Percentiles rank a stretch among this genome's conserved stretches.
Conservation (phyloP, 2,797 vertebrate genomes). For the Mormyrus hasselquistii region DNA sequence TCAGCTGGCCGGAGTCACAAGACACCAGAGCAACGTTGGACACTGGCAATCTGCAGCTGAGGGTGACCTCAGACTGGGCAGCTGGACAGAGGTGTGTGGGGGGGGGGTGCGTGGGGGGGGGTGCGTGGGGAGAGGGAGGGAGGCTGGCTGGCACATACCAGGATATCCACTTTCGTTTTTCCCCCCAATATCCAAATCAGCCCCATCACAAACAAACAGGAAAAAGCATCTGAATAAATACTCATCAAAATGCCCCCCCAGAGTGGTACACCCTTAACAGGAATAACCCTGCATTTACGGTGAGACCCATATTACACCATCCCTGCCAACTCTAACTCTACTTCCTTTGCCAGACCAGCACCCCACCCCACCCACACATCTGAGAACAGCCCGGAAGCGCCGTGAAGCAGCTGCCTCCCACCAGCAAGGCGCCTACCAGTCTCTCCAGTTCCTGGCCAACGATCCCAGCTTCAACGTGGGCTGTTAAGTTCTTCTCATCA, state of each 20-base stretch:
- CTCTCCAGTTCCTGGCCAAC: constrained; percentile 94
- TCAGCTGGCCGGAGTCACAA: constrained; percentile 65
- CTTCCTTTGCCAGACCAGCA: background rate
- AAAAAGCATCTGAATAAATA: background rate
- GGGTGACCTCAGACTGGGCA: background rate
- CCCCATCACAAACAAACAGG: background rate
- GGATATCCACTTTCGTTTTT: background rate
- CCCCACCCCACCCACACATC: background rate
- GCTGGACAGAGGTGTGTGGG: background rate
- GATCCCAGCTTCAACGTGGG: constrained; percentile 89
- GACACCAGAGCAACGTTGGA: background rate
- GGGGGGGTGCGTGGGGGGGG: too few relatives aligned
- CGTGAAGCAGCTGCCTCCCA: background rate
- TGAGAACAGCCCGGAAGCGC: background rate
- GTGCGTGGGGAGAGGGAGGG: background rate
- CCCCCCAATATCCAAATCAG: background rate
- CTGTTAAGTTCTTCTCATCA: constrained; percentile 94
- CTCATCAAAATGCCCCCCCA: background rate
- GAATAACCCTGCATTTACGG: background rate
- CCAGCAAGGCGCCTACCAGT: constrained; percentile 57
- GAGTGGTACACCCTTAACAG: background rate
- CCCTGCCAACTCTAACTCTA: background rate
- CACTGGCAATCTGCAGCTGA: background rate
- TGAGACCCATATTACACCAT: background rate
- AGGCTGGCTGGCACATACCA: background rate